Conservation (phyloP, 2,888 invertebrate genomes). For the Drosophila monieri region DNA sequence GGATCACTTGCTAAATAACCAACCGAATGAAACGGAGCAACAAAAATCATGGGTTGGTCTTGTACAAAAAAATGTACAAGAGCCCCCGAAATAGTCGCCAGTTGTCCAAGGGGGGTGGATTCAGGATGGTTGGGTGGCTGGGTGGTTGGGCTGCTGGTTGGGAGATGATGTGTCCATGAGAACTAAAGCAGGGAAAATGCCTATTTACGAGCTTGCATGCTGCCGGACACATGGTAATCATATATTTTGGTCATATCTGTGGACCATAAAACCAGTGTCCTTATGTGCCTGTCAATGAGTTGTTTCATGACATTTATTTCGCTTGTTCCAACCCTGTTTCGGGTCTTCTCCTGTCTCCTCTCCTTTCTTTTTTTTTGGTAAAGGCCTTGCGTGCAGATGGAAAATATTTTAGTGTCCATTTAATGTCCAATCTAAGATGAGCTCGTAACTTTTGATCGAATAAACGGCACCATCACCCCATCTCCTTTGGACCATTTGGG, state of each 20-base stretch:
- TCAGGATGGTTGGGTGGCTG: not conserved
- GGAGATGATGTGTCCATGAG: conserved; percentile 47
- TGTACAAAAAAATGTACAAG: conserved; percentile 40
- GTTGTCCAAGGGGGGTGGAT: conserved; percentile 14
- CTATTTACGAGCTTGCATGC: conserved; percentile 81
- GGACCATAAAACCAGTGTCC: conserved; percentile 83
- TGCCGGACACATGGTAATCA: conserved; percentile 83
- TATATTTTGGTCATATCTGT: conserved; percentile 83
- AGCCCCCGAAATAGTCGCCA: conserved; percentile 38
- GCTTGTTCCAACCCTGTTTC: conserved; percentile 56
- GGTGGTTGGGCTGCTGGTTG: conserved; percentile 7
- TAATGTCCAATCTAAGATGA: conserved; percentile 83
- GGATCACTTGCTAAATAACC: conserved; percentile 80
- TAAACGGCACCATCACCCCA: conserved; percentile 59
- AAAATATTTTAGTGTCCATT: conserved; percentile 83
- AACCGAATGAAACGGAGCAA: conserved; percentile 46
- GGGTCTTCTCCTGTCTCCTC: conserved; percentile 4
- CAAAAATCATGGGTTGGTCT: conserved; percentile 51
- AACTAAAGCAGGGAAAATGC: conserved; percentile 80
- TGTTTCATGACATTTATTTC: conserved; percentile 83
- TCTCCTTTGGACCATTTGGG: conserved; percentile 35
- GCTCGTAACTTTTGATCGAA: conserved; percentile 84
- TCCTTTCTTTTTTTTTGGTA: conserved; percentile 21
- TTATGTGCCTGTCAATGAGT: conserved; percentile 83
- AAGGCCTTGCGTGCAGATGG: conserved; percentile 79